A percentile compares a stretch with the other conserved stretches of the same genome.
phyloP scores from a whole-genome alignment of 2,888 invertebrate genomes.

The Trilocha varians region DNA sequence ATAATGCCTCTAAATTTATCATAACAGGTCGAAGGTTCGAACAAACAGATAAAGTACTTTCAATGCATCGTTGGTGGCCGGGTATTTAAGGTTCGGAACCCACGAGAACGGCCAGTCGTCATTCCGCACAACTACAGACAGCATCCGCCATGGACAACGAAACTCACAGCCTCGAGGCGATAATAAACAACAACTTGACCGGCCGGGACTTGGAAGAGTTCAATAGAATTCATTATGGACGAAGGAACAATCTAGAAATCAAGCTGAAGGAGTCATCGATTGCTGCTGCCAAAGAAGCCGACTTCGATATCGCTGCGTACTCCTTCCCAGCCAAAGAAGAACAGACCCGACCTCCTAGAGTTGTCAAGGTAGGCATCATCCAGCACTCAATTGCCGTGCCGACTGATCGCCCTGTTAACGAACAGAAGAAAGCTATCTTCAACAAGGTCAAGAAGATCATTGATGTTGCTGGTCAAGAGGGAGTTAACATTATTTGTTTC shows the following conservation, averaged over 20 bases:
- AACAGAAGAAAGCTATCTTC: slow-evolving; percentile 87
- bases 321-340: slow-evolving; percentile 62
- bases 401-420: slow-evolving; percentile 82
- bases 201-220: slow-evolving; percentile 60
- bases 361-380: slow-evolving; percentile 89
- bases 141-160: slow-evolving; percentile 49
- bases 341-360: slow-evolving; percentile 76
- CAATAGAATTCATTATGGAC: slow-evolving; percentile 60
- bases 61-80: slow-evolving; percentile 27
- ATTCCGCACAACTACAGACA: slow-evolving; percentile 18
- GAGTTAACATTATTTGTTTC: slow-evolving; percentile 93
- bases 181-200: slow-evolving; percentile 54
- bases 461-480: slow-evolving; percentile 83
- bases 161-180: slow-evolving; percentile 57
- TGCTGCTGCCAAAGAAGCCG: slow-evolving; percentile 69
- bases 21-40: slow-evolving; percentile 50
- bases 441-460: slow-evolving; percentile 85
- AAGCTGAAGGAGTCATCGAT: slow-evolving; percentile 60
- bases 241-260: slow-evolving; percentile 48
- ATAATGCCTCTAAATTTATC: slow-evolving; percentile 37
- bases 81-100: slow-evolving; percentile 41
- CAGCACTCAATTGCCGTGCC: slow-evolving; percentile 89
- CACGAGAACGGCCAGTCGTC: slow-evolving; percentile 29
- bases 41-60: slow-evolving; percentile 36
- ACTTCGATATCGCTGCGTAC: slow-evolving; percentile 67